phyloP scores from a whole-genome alignment of 2,113 vertebrate species.

The Pollachius pollachius region DNA sequence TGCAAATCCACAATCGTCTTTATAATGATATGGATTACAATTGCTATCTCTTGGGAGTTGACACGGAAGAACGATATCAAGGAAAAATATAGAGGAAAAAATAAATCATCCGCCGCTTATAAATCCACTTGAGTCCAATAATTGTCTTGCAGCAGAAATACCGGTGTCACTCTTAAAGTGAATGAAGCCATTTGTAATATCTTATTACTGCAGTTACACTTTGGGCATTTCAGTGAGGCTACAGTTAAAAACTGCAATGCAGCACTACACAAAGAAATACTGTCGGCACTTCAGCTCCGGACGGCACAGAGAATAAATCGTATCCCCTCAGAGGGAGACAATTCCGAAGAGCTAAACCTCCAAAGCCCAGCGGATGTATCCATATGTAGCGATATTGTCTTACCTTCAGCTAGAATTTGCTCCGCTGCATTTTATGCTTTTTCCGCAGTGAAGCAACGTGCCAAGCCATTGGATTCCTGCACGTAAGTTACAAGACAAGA shows the following conservation, averaged over 20 bases:
- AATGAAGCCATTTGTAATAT: conserved; percentile 50
- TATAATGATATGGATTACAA: conserved; percentile 29
- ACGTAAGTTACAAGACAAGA: conserved; percentile 58
- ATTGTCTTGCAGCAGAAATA: conserved; percentile 24
- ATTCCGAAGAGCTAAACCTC: conserved; percentile 17
- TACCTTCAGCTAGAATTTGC: conserved; percentile 48
- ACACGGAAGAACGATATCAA: conserved; percentile 43
- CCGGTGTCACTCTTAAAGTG: conserved; percentile 37
- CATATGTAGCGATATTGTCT: conserved; percentile 31
- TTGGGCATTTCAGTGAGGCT: neutral
- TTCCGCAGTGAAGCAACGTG: conserved; percentile 70
- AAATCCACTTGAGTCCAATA: conserved; percentile 54
- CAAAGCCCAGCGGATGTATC: conserved; percentile 41
- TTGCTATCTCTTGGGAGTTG: conserved; percentile 20
- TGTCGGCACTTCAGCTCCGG: conserved; percentile 50
- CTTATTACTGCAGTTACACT: neutral
- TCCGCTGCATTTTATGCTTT: conserved; percentile 36
- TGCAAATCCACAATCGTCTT: neutral
- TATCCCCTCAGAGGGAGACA: conserved; percentile 23
- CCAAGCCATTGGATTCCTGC: conserved; percentile 62
- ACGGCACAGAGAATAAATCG: conserved; percentile 31
- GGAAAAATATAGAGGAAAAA: conserved; percentile 33
- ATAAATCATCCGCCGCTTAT: conserved; percentile 43
- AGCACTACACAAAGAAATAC: conserved; percentile 62
- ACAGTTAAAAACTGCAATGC: conserved; percentile 79